A percentile compares a stretch with the other conserved stretches of the same genome.
phyloP scores from a whole-genome alignment of 2,888 invertebrate genomes.

The Teinopalpus imperialis region DNA sequence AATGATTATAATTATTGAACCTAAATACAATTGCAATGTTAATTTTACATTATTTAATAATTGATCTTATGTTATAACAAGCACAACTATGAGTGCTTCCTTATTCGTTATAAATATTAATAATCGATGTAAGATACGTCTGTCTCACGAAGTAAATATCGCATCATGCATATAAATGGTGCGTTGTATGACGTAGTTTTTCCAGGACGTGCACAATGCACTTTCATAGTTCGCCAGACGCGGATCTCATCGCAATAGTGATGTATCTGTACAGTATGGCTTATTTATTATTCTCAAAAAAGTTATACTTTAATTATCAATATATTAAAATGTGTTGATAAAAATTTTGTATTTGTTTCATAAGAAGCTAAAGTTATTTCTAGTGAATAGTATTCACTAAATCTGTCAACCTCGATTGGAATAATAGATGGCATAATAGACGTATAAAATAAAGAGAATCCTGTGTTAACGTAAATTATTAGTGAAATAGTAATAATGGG shows the following conservation, averaged over 20 bases:
- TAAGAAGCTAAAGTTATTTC: too few species aligned
- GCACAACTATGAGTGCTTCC: slow-evolving; percentile 15
- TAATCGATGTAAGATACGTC: slow-evolving; percentile 34
- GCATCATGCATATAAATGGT: slow-evolving; percentile 36
- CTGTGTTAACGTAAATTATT: too few species aligned
- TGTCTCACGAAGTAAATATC: slow-evolving; percentile 35
- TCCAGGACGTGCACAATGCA: slow-evolving; percentile 71
- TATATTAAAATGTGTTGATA: too few species aligned
- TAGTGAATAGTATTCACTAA: too few species aligned
- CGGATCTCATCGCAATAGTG: slow-evolving; percentile 52
- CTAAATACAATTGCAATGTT: background rate
- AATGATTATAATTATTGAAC: too few species aligned
- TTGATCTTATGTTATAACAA: slow-evolving; percentile 9
- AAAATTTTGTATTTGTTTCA: too few species aligned
- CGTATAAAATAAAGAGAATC: too few species aligned
- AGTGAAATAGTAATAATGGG: too few species aligned
- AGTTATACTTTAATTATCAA: too few species aligned
- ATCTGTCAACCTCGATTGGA: too few species aligned
- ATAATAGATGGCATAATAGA: too few species aligned
- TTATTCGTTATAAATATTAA: slow-evolving; percentile 31
- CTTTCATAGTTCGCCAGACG: slow-evolving; percentile 71
- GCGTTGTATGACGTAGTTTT: slow-evolving; percentile 42
- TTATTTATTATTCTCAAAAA: too few species aligned
- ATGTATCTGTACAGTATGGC: slow-evolving; percentile 31
- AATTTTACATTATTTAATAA: slow-evolving; percentile 6